Evolutionary conservation across 1,140 invertebrate species (phyloP).

Genomic region (Pseudachorutes palmiensis): DNA sequence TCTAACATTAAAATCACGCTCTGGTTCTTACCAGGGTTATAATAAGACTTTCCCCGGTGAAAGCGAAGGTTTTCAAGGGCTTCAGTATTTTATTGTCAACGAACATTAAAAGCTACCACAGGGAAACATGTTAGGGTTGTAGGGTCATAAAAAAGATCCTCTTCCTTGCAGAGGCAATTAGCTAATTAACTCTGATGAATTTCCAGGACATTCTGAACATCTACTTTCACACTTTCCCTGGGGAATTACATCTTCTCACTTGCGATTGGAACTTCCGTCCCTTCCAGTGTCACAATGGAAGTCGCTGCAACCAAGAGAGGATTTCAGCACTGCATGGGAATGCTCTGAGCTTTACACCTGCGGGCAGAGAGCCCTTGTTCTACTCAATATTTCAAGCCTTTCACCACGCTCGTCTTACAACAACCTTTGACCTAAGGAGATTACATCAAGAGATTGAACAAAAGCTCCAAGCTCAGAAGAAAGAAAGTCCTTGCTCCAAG

Average conservation of each 20-base stretch:
- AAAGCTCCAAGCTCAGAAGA: not conserved
- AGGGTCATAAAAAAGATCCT: not conserved
- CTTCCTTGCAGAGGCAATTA: not conserved
- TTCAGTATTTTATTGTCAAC: no score
- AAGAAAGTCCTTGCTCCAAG: no score
- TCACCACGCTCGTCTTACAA: not conserved
- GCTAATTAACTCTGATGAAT: not conserved
- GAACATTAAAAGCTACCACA: no score
- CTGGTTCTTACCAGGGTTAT: no score
- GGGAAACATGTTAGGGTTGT: no score
- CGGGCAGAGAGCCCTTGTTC: slow-evolving; percentile 30
- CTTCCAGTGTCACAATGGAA: slow-evolving; percentile 30
- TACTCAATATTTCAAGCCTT: slow-evolving; percentile 23
- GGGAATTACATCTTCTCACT: slow-evolving; percentile 21
- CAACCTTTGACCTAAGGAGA: not conserved
- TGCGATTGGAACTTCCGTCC: slow-evolving; percentile 36
- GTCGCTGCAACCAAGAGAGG: slow-evolving; percentile 23
- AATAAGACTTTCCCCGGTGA: no score
- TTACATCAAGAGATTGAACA: not conserved
- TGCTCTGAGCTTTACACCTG: slow-evolving; percentile 30
- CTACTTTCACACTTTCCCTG: slow-evolving; percentile 31
- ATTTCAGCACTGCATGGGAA: slow-evolving; percentile 35
- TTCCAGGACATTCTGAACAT: slow-evolving; percentile 34
- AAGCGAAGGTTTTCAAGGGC: no score
- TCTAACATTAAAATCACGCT: not conserved